phyloP scores from a whole-genome alignment of 2,888 invertebrate species.

The Thysanoteuthis rhombus region DNA sequence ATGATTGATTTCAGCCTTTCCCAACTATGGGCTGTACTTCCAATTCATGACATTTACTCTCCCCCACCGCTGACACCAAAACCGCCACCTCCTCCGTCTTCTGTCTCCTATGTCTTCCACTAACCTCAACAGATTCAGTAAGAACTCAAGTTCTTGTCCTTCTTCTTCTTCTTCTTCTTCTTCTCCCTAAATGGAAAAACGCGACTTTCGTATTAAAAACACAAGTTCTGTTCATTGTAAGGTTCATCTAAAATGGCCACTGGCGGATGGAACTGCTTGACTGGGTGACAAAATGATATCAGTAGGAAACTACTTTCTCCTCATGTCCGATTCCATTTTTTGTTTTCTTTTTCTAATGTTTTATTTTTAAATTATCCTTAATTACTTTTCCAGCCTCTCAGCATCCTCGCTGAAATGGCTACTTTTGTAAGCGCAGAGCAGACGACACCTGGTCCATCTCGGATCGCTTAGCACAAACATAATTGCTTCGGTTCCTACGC shows the following conservation, averaged over 20 bases:
- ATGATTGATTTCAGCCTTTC: background rate
- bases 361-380: background rate
- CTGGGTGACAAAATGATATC: background rate
- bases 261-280: background rate
- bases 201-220: background rate
- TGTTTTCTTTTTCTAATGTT: background rate
- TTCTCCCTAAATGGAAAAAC: background rate
- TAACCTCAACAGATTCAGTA: background rate
- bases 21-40: background rate
- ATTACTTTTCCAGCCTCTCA: background rate
- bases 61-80: background rate
- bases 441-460: background rate
- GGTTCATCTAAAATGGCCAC: background rate
- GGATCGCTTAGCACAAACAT: constrained; percentile 12
- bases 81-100: background rate
- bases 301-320: background rate
- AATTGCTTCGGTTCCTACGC: background rate
- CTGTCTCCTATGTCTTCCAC: background rate
- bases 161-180: background rate
- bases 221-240: background rate
- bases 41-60: background rate
- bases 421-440: background rate
- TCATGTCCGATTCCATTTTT: background rate
- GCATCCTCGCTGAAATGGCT: background rate
- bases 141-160: background rate